Base-by-base conservation (phyloP, 2,888 invertebrate species). In the Torymus tubicola region DNA sequence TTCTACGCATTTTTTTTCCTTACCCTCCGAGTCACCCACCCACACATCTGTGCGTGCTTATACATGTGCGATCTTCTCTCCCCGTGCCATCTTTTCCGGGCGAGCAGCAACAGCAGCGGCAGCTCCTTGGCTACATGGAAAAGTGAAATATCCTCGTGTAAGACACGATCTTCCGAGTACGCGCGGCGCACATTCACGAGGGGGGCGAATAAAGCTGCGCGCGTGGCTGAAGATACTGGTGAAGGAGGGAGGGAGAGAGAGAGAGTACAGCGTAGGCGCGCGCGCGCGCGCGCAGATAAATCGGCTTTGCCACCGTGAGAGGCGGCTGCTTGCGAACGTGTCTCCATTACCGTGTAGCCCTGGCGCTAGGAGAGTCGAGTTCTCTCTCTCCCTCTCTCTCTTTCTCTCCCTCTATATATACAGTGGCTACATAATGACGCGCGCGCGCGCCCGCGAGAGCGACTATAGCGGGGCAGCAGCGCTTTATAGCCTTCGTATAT, bases 121-220 rank as follows among this genome's bases (percentile, higher is more conserved):
- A 42, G 79, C 76, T 81, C 78, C 80, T 70, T 68, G 75, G 81
- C 84, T 85, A 86, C 85, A 84, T 75, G 85, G 85, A 87, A 87
- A 87, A 88, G 88, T 88, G 86, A 88, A 88, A 88, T 88, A 88
- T 88, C 85, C 85, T 80, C 84, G 83, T 87, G 86, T 86, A 86
- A 86, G 87, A 86, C 87, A 87, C 86, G 87, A 87, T 86, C 57
- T 70, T 69, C 69, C 55, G 63, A 50, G 42, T 63, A 67, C 57
- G 61, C 21, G 21, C 10, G 63, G 42, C 42, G 42, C 42, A 42
- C 42, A 42, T 42, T 42, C 42, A 42, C 42, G 8, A 42, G 42
- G 42, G 42, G 42, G 42, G 42, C 42, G 42, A 42, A 42, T 42
- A 42, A 42, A 42, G 42, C 42, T 42, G 42, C 42, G 42, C 42